Percentiles rank a stretch among this genome's conserved stretches.
Conservation (phyloP, 2,888 invertebrate genomes). For the Theodoxus fluviatilis region DNA sequence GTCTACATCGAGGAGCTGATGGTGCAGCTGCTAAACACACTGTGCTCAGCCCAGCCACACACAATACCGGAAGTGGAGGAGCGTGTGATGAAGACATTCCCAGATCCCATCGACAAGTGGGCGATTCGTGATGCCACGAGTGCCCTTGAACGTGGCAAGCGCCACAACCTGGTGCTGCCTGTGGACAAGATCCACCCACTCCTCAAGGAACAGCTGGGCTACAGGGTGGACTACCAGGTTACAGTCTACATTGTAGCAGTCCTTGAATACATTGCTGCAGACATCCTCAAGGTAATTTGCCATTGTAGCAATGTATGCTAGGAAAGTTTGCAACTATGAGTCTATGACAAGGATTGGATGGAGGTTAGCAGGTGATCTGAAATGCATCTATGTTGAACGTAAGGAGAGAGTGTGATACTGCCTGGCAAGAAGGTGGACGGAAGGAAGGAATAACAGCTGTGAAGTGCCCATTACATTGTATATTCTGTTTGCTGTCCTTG, state of each 20-base stretch:
- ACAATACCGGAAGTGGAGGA: slow-evolving; percentile 82
- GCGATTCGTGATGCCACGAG: slow-evolving; percentile 88
- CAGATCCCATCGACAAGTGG: slow-evolving; percentile 94
- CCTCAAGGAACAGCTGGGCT: slow-evolving; percentile 71
- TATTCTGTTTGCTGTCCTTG: too few species aligned
- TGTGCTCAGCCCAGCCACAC: slow-evolving; percentile 74
- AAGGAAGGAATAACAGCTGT: too few species aligned
- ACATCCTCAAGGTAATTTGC: slow-evolving; percentile 86
- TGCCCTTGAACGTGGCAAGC: slow-evolving; percentile 79
- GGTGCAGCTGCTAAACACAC: slow-evolving; percentile 82
- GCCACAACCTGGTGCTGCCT: slow-evolving; percentile 75
- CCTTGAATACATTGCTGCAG: slow-evolving; percentile 92
- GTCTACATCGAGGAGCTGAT: slow-evolving; percentile 91
- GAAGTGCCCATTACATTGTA: too few species aligned
- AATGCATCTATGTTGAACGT: too few species aligned
- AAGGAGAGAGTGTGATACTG: too few species aligned
- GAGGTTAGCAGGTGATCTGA: too few species aligned
- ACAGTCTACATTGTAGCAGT: slow-evolving; percentile 90
- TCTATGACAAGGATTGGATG: too few species aligned
- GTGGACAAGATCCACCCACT: slow-evolving; percentile 89
- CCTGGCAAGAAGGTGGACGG: too few species aligned
- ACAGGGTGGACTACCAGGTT: slow-evolving; percentile 73
- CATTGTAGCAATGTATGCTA: too few species aligned
- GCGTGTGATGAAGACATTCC: slow-evolving; percentile 88
- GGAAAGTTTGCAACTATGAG: too few species aligned